Percentiles rank a stretch among this genome's conserved stretches.
phyloP scores from a whole-genome alignment of 2,797 vertebrate species.

The Nyctalus aviator region DNA sequence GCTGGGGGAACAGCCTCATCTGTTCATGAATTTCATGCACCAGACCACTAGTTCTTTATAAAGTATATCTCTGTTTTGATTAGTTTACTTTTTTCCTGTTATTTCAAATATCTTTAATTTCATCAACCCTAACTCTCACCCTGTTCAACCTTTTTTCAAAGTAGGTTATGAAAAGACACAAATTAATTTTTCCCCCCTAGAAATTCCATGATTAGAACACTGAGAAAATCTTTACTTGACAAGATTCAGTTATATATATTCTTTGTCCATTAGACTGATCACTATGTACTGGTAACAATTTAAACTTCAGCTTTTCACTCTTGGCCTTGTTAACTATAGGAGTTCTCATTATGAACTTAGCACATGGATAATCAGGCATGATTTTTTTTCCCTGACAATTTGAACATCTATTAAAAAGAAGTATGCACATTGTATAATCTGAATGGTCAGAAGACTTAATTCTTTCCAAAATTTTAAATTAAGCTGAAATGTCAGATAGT shows the following conservation, averaged over 20 bases:
- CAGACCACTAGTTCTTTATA: neutral
- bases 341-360: slow-evolving; percentile 35
- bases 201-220: neutral
- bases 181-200: neutral
- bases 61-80: neutral
- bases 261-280: neutral
- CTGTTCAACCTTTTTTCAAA: neutral
- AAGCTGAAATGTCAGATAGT: slow-evolving; percentile 34
- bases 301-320: neutral
- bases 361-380: slow-evolving; percentile 21
- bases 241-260: neutral
- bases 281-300: neutral
- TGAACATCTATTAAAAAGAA: slow-evolving; percentile 28
- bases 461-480: slow-evolving; percentile 67
- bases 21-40: no score
- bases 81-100: neutral
- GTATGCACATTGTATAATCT: slow-evolving; percentile 63
- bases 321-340: neutral
- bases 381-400: slow-evolving; percentile 67
- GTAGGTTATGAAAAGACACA: neutral
- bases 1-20: no score
- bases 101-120: neutral
- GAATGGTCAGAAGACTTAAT: slow-evolving; percentile 59
- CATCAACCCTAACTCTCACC: neutral
- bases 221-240: neutral